Percentiles rank a stretch among this genome's conserved stretches.
Evolutionary conservation across 2,113 vertebrate genomes (phyloP).

Genomic region (Albula glossodonta): DNA sequence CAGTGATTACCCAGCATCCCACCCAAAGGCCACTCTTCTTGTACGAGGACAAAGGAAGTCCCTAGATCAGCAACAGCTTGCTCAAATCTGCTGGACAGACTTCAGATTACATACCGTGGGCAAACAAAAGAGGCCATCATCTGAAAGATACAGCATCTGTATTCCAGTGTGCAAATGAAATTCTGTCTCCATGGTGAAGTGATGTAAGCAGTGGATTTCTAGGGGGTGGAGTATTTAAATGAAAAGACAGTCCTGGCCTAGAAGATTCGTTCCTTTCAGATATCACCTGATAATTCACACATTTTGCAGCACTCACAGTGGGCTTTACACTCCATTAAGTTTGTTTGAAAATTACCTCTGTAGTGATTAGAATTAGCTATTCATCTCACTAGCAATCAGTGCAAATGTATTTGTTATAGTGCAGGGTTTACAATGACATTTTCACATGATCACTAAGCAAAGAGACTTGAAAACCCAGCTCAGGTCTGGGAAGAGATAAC

Average conservation of each 20-base stretch:
- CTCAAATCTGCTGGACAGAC: background rate
- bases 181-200: too few species aligned
- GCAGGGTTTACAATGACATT: too few species aligned
- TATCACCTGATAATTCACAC: too few species aligned
- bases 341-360: too few species aligned
- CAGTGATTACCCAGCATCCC: background rate
- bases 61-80: background rate
- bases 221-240: background rate
- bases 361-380: background rate
- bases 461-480: too few species aligned
- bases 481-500: too few species aligned
- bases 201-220: too few species aligned
- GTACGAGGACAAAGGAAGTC: background rate
- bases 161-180: background rate
- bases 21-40: background rate
- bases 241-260: background rate
- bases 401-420: too few species aligned
- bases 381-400: background rate
- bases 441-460: too few species aligned
- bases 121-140: background rate
- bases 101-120: background rate
- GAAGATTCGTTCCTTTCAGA: too few species aligned
- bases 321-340: too few species aligned
- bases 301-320: too few species aligned
- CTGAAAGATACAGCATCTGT: background rate